Conservation (phyloP, 2,113 vertebrate species). For the Phaethornis superciliosus region DNA sequence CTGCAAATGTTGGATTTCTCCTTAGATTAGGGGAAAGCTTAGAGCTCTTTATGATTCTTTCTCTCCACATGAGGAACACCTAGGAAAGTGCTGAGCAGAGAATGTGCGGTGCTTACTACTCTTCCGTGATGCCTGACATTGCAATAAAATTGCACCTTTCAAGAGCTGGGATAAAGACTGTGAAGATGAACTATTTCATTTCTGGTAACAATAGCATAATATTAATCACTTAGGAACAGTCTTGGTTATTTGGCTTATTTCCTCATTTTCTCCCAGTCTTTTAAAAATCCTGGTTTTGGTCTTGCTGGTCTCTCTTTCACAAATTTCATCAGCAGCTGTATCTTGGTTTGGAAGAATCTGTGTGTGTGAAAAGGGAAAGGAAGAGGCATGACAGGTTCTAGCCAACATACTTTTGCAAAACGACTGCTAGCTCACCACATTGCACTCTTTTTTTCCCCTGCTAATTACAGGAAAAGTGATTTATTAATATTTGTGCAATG, state of each 20-base stretch:
- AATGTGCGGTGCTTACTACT: not conserved
- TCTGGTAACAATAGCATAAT: not conserved
- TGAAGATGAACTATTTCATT: not conserved
- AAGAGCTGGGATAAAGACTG: not conserved
- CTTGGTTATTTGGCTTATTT: not conserved
- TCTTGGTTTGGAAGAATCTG: not conserved
- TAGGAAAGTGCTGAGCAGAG: conserved; percentile 6
- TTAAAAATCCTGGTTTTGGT: not conserved
- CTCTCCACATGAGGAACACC: not conserved
- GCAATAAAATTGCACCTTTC: not conserved
- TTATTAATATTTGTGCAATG: conserved; percentile 66
- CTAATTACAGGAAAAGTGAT: conserved; percentile 63
- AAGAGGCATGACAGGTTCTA: conserved; percentile 3
- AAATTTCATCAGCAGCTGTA: conserved; percentile 20
- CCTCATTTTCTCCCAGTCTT: not conserved
- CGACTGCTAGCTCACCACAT: conserved; percentile 10
- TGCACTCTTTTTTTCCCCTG: not conserved
- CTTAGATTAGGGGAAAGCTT: not conserved
- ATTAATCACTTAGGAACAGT: not conserved
- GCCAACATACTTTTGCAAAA: conserved; percentile 18
- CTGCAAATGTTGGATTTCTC: not conserved
- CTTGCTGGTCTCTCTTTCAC: not conserved
- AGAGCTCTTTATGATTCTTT: not conserved
- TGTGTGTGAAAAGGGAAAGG: not conserved
- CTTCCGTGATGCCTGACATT: not conserved